phyloP scores from a whole-genome alignment of 2,888 invertebrate species.

The Deilephila elpenor region DNA sequence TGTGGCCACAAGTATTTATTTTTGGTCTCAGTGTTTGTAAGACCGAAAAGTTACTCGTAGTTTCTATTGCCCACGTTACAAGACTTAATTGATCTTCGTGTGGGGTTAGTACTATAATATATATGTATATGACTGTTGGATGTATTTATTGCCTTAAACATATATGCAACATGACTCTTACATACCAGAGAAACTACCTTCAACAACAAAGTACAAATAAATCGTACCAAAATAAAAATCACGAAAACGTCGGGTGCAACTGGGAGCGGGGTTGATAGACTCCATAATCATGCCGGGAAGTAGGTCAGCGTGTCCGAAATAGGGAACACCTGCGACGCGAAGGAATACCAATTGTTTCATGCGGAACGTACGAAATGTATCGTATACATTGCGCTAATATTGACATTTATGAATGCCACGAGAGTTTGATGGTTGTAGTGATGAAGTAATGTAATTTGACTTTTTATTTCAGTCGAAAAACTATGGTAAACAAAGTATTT shows the following conservation, averaged over 20 bases:
- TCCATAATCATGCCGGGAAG: conserved; percentile 15
- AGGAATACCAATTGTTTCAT: background rate
- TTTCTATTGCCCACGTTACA: too few relatives aligned
- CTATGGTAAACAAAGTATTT: too few relatives aligned
- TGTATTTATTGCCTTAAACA: too few relatives aligned
- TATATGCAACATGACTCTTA: too few relatives aligned
- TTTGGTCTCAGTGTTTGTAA: too few relatives aligned
- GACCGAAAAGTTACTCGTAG: too few relatives aligned
- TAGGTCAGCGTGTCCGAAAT: conserved; percentile 21
- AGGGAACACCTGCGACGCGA: conserved; percentile 7
- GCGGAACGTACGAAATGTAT: background rate
- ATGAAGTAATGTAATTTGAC: too few relatives aligned
- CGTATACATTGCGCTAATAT: background rate
- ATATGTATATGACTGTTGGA: too few relatives aligned
- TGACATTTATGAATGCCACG: background rate
- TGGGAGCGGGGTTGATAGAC: conserved; percentile 1
- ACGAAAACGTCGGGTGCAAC: background rate
- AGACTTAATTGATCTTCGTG: too few relatives aligned
- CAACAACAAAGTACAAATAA: background rate
- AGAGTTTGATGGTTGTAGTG: background rate
- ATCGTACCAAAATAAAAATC: background rate
- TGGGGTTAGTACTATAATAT: too few relatives aligned
- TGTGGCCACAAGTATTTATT: too few relatives aligned
- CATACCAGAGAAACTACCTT: background rate
- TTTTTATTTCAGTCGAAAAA: too few relatives aligned